phyloP scores from a whole-genome alignment of 2,113 vertebrate genomes.

The Danio rerio region GRCz12tu NC_133199.1:4930001-4930500 shows the following conservation, averaged over 20 bases:
- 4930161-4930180: neutral
- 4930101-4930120: neutral
- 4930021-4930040: slow-evolving; percentile 10
- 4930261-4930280: neutral
- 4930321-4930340: no score
- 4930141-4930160: neutral
- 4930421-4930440: no score
- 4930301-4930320: no score
- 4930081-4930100: neutral
- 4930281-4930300: no score
- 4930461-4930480: no score
- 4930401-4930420: no score
- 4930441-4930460: no score
- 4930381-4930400: no score
- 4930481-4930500: no score
- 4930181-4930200: neutral
- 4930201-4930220: neutral
- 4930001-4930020: neutral
- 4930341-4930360: no score
- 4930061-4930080: slow-evolving; percentile 51
- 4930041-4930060: slow-evolving; percentile 13
- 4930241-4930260: neutral
- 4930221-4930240: neutral
- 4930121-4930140: neutral
- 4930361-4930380: no score